Percentiles rank a stretch among this genome's conserved stretches.
Conservation (phyloP, 2,797 vertebrate species). For the Enoplosus armatus region DNA sequence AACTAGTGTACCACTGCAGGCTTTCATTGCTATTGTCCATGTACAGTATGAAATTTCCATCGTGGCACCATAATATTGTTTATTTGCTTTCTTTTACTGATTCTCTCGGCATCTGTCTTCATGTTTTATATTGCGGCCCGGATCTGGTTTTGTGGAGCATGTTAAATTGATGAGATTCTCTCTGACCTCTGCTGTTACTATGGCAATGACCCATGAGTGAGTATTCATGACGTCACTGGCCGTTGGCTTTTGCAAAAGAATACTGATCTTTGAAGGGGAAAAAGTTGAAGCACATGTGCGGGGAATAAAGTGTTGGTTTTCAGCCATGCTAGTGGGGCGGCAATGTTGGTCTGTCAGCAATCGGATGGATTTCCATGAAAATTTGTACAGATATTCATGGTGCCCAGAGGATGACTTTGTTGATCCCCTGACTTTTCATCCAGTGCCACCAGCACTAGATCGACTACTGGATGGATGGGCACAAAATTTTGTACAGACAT, state of each 20-base stretch:
- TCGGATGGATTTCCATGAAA: no score
- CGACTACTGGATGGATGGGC: neutral
- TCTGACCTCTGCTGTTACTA: slow-evolving; percentile 46
- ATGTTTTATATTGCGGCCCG: slow-evolving; percentile 34
- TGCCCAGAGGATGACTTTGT: neutral
- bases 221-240: slow-evolving; percentile 38
- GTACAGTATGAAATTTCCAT: slow-evolving; percentile 14
- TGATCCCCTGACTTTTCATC: neutral
- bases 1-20: slow-evolving; percentile 20
- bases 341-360: neutral
- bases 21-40: slow-evolving; percentile 21
- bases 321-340: neutral
- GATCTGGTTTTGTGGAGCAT: slow-evolving; percentile 44
- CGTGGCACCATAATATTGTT: neutral
- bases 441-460: neutral
- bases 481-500: neutral
- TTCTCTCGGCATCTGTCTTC: slow-evolving; percentile 9
- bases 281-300: neutral
- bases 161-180: slow-evolving; percentile 45
- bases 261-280: neutral
- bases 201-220: slow-evolving; percentile 49
- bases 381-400: no score
- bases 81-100: slow-evolving; percentile 29
- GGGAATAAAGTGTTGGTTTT: neutral
- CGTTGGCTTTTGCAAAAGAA: slow-evolving; percentile 27